These are phyloP conservation scores for Tragelaphus imberbis DNA, from an alignment of 2,113 vertebrate species.

Conservation along the genomic window DNA sequence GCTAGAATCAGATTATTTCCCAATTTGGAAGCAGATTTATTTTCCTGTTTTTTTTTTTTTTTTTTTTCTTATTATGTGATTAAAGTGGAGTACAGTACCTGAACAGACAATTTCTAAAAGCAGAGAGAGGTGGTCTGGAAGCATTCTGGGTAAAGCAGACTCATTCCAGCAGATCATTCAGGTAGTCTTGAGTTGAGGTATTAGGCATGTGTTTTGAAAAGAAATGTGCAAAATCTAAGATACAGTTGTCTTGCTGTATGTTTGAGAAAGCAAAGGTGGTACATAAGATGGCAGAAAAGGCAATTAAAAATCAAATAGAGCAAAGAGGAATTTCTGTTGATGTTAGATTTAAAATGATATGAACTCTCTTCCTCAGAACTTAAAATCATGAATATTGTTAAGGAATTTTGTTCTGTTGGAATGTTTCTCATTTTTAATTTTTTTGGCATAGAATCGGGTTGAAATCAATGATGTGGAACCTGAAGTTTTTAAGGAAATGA, in stretches of 20 bases:
- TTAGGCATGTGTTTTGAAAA: background rate
- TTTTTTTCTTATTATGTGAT: background rate
- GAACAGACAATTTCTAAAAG: conserved; percentile 10
- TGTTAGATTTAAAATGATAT: background rate
- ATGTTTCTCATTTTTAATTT: conserved; percentile 40
- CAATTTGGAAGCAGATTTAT: background rate
- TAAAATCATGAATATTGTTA: conserved; percentile 30
- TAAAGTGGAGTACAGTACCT: background rate
- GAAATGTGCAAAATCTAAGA: background rate
- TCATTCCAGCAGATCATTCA: background rate
- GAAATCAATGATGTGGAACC: conserved; percentile 96
- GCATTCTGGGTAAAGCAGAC: background rate
- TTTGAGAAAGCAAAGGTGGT: conserved; percentile 11
- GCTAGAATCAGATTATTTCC: background rate
- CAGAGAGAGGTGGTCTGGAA: background rate
- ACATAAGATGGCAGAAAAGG: background rate
- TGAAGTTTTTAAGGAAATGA: conserved; percentile 98
- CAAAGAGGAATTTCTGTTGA: background rate
- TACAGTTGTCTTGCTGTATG: background rate
- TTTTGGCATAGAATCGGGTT: conserved; percentile 85
- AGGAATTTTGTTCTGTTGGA: conserved; percentile 43
- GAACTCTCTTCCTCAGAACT: background rate
- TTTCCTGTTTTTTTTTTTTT: conserved; percentile 25
- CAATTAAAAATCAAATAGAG: background rate
- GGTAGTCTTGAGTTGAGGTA: background rate